Evolutionary conservation across 2,113 vertebrate species (phyloP).

Genomic region (Pimephales promelas): DNA sequence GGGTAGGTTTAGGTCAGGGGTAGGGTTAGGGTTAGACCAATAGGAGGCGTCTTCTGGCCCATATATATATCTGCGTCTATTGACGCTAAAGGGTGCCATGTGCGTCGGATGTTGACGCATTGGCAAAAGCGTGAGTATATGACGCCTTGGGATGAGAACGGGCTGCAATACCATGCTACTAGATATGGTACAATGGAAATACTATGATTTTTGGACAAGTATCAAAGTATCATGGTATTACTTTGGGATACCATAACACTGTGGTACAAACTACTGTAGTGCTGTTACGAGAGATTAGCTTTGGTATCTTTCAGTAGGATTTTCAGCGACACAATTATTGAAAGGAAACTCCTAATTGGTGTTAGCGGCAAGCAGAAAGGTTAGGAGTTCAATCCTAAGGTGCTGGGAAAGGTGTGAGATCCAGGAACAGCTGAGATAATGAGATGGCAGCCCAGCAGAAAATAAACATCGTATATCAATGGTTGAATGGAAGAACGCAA

Average conservation of each 20-base stretch:
- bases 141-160: too few relatives aligned
- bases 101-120: too few relatives aligned
- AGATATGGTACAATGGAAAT: background rate
- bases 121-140: too few relatives aligned
- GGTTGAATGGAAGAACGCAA: conserved; percentile 4
- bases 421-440: conserved; percentile 14
- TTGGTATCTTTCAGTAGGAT: background rate
- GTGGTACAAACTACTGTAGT: background rate
- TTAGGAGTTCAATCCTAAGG: conserved; percentile 4
- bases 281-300: background rate
- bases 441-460: conserved; percentile 14
- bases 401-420: conserved; percentile 4
- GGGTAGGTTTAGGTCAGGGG: too few relatives aligned
- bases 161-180: background rate
- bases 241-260: background rate
- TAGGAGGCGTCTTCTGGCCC: too few relatives aligned
- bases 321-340: conserved; percentile 10
- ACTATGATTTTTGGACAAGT: background rate
- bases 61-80: too few relatives aligned
- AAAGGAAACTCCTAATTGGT: conserved; percentile 31
- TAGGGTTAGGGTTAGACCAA: too few relatives aligned
- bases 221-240: background rate
- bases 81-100: too few relatives aligned
- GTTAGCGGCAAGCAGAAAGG: conserved; percentile 7
- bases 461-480: background rate